Evolutionary conservation across 2,113 vertebrate species (phyloP).

Genomic region (Spilogale gracilis): DNA sequence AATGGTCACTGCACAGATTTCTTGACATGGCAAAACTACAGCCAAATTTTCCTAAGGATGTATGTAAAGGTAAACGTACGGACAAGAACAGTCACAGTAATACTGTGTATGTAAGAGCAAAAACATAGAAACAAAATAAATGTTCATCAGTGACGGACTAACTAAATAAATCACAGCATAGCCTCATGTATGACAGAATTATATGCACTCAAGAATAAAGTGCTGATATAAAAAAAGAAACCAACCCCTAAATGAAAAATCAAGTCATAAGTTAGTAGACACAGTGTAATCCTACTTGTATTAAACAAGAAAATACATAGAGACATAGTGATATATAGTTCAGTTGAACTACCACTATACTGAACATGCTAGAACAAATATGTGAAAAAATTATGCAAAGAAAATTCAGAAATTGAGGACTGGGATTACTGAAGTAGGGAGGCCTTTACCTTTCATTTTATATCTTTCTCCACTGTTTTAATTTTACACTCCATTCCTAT

Average conservation of each 20-base stretch:
- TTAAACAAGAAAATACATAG: not conserved
- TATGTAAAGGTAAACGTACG: not conserved
- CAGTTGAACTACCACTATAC: not conserved
- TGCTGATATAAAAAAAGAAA: not conserved
- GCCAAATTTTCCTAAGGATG: not conserved
- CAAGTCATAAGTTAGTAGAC: not conserved
- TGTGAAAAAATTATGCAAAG: not conserved
- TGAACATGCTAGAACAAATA: not conserved
- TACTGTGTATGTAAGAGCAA: not conserved
- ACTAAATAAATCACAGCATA: not conserved
- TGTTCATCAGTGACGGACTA: not conserved
- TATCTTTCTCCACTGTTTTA: not conserved
- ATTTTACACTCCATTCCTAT: not conserved
- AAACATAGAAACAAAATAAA: not conserved
- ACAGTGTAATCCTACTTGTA: not conserved
- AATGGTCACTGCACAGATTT: not conserved
- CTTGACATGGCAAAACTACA: not conserved
- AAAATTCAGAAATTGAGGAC: not conserved
- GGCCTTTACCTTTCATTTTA: not conserved
- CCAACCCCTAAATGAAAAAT: conserved; percentile 3
- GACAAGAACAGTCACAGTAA: not conserved
- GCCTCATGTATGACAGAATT: not conserved
- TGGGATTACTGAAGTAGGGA: not conserved
- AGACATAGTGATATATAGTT: not conserved
- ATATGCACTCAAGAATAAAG: not conserved